Conservation (phyloP, 2,113 vertebrate species). For the Agelaius phoeniceus region DNA sequence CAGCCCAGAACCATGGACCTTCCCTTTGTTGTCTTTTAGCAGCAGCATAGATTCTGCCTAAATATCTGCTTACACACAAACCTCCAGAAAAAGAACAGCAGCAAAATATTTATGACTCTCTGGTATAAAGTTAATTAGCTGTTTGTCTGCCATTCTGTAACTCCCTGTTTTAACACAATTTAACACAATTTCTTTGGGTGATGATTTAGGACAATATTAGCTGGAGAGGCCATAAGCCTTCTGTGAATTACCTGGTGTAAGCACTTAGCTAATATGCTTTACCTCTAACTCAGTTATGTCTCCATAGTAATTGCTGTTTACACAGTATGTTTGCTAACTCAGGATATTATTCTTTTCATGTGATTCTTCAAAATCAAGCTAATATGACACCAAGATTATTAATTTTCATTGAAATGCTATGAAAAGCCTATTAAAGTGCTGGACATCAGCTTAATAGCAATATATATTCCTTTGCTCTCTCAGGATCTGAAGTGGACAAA, state of each 20-base stretch:
- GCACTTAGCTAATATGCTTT: neutral
- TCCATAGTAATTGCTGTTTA: slow-evolving; percentile 3
- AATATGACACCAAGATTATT: neutral
- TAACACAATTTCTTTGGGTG: neutral
- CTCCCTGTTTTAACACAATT: neutral
- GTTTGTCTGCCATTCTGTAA: neutral
- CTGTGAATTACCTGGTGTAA: neutral
- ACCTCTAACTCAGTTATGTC: neutral
- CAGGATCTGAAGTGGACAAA: neutral
- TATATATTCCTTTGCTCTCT: neutral
- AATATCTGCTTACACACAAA: neutral
- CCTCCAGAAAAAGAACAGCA: neutral
- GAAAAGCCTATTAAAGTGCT: neutral
- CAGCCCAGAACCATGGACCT: neutral
- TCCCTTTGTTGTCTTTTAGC: neutral
- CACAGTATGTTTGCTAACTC: neutral
- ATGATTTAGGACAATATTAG: neutral
- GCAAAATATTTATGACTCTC: neutral
- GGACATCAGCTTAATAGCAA: neutral
- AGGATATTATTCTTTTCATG: neutral
- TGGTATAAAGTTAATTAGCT: neutral
- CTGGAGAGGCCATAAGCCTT: neutral
- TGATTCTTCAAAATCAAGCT: slow-evolving; percentile 1
- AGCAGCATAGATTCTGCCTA: neutral
- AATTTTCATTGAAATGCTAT: neutral